These are phyloP conservation scores for Corydoras sp. DNA, from an alignment of 2,113 vertebrate species.

Conservation along the genomic window DNA sequence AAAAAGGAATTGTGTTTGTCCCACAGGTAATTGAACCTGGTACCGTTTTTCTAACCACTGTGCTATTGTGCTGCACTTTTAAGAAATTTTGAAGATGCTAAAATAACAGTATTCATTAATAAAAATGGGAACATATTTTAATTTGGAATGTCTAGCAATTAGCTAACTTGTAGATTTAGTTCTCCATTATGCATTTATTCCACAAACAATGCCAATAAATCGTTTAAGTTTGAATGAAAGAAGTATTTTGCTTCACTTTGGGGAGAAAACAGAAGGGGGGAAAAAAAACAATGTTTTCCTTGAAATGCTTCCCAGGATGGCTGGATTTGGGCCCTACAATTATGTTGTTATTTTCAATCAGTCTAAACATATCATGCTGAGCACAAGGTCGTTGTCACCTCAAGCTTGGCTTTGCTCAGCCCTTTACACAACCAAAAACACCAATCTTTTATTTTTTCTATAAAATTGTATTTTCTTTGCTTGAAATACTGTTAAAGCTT, in stretches of 20 bases:
- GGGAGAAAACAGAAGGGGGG: neutral
- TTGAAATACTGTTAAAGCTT: constrained; percentile 10
- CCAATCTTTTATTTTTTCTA: constrained; percentile 27
- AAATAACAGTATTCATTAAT: neutral
- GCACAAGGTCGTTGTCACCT: constrained; percentile 28
- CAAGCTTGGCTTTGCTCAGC: constrained; percentile 1
- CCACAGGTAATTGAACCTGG: too few species aligned
- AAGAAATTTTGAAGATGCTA: too few species aligned
- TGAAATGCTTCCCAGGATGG: constrained; percentile 25
- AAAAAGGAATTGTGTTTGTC: too few species aligned
- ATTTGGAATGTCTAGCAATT: too few species aligned
- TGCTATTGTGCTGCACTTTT: too few species aligned
- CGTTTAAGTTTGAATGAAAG: constrained; percentile 9
- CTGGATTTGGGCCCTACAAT: constrained; percentile 28
- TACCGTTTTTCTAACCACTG: too few species aligned
- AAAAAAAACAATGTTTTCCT: constrained; percentile 20
- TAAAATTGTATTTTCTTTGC: constrained; percentile 26
- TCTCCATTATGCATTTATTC: constrained; percentile 7
- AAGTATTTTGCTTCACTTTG: neutral
- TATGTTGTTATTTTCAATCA: constrained; percentile 31
- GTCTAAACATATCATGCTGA: constrained; percentile 19
- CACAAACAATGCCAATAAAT: constrained; percentile 5
- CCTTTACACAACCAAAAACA: constrained; percentile 9
- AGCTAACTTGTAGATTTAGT: neutral
- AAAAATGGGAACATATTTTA: neutral